Evolutionary conservation across 2,888 invertebrate species (phyloP).

Genomic region (Lasiommata megera): DNA sequence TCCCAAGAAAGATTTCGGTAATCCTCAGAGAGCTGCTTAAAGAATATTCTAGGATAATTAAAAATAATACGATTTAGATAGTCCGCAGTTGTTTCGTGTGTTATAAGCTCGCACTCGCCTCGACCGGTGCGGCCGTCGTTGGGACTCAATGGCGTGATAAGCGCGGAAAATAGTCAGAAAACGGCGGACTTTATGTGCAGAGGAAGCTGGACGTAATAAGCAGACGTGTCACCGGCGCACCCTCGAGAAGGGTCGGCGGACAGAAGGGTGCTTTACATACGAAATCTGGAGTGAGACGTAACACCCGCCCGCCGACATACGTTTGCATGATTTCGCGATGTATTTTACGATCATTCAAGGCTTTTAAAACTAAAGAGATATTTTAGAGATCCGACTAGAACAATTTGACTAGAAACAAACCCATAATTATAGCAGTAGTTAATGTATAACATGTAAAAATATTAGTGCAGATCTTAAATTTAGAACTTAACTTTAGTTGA

Average conservation of each 20-base stretch:
- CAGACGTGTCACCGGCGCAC: not conserved
- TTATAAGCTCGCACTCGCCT: too few relatives aligned
- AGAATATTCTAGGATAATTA: too few relatives aligned
- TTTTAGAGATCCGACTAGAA: too few relatives aligned
- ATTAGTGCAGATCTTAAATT: too few relatives aligned
- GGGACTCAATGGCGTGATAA: not conserved
- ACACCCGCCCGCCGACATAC: constrained; percentile 1
- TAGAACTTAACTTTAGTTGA: too few relatives aligned
- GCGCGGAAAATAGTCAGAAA: not conserved
- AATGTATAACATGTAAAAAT: too few relatives aligned
- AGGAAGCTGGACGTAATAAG: not conserved
- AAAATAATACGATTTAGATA: too few relatives aligned
- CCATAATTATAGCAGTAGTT: too few relatives aligned
- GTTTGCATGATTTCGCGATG: not conserved
- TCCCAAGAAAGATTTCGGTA: too few relatives aligned
- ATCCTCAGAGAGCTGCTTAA: too few relatives aligned
- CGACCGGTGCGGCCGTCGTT: not conserved
- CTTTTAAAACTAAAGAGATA: not conserved
- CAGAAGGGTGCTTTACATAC: not conserved
- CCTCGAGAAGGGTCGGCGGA: not conserved
- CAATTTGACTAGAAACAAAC: too few relatives aligned
- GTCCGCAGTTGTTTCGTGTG: too few relatives aligned
- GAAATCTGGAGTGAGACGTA: constrained; percentile 1
- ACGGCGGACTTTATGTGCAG: not conserved
- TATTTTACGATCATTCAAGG: not conserved